Evolutionary conservation across 2,113 vertebrate species (phyloP).

Genomic region (Cyanoderma ruficeps): DNA sequence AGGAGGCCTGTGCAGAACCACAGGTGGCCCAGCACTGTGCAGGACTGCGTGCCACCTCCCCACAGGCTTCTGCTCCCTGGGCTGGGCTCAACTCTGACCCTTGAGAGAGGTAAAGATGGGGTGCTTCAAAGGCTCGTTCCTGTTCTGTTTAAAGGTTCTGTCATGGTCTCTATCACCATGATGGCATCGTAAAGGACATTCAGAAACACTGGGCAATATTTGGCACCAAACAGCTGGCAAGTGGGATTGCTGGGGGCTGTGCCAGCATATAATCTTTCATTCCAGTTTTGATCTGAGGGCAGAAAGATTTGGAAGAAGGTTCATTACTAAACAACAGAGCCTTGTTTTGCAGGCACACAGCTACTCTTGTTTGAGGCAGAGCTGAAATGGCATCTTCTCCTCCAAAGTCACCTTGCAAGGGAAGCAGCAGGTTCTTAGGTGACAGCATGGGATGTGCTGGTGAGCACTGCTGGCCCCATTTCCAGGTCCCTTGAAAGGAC

Average conservation of each 20-base stretch:
- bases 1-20: neutral
- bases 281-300: neutral
- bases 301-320: neutral
- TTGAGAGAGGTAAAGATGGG: neutral
- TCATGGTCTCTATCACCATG: neutral
- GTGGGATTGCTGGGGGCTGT: neutral
- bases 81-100: neutral
- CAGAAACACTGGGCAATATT: neutral
- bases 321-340: neutral
- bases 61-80: neutral
- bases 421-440: neutral
- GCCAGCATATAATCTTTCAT: neutral
- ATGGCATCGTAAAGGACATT: neutral
- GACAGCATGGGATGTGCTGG: neutral
- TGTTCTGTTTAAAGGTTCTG: neutral
- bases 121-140: fast-evolving
- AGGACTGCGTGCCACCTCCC: neutral
- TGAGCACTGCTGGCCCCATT: neutral
- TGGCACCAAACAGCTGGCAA: neutral
- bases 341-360: neutral
- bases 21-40: neutral
- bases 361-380: neutral
- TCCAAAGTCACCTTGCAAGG: slow-evolving; percentile 1
- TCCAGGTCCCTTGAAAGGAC: neutral
- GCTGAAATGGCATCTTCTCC: neutral